phyloP scores from a whole-genome alignment of 2,113 vertebrate genomes.

The Oreotrochilus melanogaster region DNA sequence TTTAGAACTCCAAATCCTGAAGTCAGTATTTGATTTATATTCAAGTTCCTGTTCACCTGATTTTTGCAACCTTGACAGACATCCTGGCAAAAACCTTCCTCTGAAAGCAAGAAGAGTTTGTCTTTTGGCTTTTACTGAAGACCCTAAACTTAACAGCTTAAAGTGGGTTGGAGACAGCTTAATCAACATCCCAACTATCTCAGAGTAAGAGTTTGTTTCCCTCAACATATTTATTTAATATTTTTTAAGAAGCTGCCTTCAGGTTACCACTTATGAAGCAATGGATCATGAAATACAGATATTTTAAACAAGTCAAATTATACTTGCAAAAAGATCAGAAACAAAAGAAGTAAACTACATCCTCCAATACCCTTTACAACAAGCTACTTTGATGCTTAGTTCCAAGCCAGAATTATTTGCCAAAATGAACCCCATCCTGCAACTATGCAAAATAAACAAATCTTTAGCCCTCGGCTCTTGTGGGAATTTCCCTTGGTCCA shows the following conservation, averaged over 20 bases:
- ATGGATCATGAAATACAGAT: neutral
- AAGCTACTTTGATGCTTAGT: neutral
- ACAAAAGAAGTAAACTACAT: neutral
- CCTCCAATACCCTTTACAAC: neutral
- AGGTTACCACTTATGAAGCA: neutral
- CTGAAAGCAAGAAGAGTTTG: neutral
- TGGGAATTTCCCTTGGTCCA: neutral
- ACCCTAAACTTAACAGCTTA: neutral
- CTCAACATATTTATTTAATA: neutral
- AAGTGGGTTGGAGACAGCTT: neutral
- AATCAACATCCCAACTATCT: neutral
- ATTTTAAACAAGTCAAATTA: neutral
- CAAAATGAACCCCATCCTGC: neutral
- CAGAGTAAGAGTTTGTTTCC: neutral
- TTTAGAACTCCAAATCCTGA: neutral
- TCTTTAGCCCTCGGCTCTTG: neutral
- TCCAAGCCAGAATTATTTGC: neutral
- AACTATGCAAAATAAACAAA: neutral
- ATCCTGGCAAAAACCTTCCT: neutral
- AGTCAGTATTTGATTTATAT: neutral
- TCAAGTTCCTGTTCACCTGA: neutral
- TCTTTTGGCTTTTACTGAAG: neutral
- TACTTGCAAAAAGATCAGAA: neutral
- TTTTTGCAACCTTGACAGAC: neutral
- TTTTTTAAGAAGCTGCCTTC: neutral